Base-by-base conservation (phyloP, 1,140 invertebrate species). In the Polypedilum pembai region DNA sequence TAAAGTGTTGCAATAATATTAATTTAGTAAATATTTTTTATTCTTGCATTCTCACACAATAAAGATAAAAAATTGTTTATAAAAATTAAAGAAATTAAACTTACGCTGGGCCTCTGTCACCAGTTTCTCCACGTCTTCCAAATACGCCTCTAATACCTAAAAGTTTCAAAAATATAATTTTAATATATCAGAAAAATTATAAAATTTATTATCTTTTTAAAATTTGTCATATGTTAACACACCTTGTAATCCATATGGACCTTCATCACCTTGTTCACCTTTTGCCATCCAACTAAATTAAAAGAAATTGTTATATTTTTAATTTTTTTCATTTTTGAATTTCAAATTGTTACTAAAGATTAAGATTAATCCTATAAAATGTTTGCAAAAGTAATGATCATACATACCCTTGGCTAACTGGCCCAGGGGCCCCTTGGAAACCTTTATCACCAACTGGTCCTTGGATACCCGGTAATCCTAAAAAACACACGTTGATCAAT, bases 31-130 rank as follows among this genome's bases (percentile, higher is more conserved):
- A 18, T 17, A 7, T 7, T 65, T 65, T 65, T 65, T 12, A 4
- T 12, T n/a, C 5, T n/a, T n/a, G n/a, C n/a, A n/a, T n/a, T n/a
- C n/a, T n/a, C n/a, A n/a, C n/a, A n/a, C n/a, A n/a, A n/a, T n/a
- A n/a, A n/a, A n/a, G n/a, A n/a, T n/a, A n/a, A n/a, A n/a, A n/a
- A n/a, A n/a, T n/a, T n/a, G n/a, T n/a, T n/a, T n/a, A n/a, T n/a
- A n/a, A n/a, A 5, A 33, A 33, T 33, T 33, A 33, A 33, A 33
- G n/a, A n/a, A n/a, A 33, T 33, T 33, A 33, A 33, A 33, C 24
- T 33, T 33, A 56, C n/a, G 8, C 1, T 5, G 74, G 41, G 69
- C 84, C 84, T 18, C 66, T 21, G 40, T 78, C 77, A 75, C 83
- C 83, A 72, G 12, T 15, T 56, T 56, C 45, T 56, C 45, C 45